These are phyloP conservation scores for Periparus ater DNA, from an alignment of 2,797 vertebrate genomes.

Conservation along the genomic window DNA sequence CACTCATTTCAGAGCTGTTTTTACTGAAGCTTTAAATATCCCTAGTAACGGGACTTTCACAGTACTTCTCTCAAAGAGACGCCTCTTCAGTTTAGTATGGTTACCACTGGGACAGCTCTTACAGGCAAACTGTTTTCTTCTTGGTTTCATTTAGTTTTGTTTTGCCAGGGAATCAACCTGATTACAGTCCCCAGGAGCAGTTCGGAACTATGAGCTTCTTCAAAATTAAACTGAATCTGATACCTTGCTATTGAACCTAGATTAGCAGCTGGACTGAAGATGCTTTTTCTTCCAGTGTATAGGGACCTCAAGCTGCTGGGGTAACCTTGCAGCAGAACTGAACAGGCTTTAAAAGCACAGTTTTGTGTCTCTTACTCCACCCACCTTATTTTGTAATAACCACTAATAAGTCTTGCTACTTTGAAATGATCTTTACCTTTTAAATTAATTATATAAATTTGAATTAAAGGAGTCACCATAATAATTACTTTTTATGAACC, in stretches of 20 bases:
- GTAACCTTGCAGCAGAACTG: background rate
- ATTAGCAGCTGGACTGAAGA: background rate
- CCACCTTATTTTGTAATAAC: background rate
- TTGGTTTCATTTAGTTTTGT: background rate
- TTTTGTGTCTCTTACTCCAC: background rate
- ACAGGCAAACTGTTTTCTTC: background rate
- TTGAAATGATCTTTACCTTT: background rate
- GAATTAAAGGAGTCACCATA: background rate
- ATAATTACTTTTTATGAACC: background rate
- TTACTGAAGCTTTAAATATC: conserved; percentile 62
- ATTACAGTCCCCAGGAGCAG: background rate
- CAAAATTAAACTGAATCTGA: background rate
- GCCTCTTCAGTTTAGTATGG: conserved; percentile 43
- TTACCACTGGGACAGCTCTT: conserved; percentile 15
- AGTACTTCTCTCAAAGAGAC: conserved; percentile 5
- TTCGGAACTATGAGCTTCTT: background rate
- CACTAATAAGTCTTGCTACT: fast-evolving
- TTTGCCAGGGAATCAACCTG: background rate
- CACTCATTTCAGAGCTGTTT: conserved; percentile 33
- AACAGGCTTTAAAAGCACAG: background rate
- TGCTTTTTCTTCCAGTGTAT: background rate
- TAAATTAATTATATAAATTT: background rate
- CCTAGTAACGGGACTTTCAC: conserved; percentile 50
- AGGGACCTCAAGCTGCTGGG: background rate
- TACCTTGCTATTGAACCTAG: background rate